Conservation (phyloP, 2,888 invertebrate species). For the Mythimna vitellina region DNA sequence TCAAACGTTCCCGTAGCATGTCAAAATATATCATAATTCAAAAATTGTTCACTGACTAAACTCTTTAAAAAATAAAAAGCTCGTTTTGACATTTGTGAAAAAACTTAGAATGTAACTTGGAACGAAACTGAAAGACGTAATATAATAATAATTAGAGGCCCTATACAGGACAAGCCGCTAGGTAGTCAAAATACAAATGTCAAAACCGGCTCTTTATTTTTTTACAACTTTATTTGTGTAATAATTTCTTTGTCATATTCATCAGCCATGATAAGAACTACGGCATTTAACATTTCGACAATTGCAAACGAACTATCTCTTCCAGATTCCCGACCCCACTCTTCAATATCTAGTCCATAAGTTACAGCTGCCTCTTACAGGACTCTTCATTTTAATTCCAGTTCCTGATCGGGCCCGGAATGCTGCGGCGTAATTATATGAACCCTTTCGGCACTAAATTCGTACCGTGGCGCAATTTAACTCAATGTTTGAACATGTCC, state of each 20-base stretch:
- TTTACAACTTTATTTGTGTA: too few relatives aligned
- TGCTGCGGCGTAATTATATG: constrained; percentile 79
- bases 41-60: too few relatives aligned
- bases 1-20: too few relatives aligned
- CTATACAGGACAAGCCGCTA: too few relatives aligned
- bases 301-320: background rate
- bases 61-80: too few relatives aligned
- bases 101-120: too few relatives aligned
- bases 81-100: too few relatives aligned
- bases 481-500: constrained; percentile 72
- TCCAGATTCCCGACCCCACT: constrained; percentile 22
- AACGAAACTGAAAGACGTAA: too few relatives aligned
- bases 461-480: constrained; percentile 76
- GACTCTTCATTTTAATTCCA: constrained; percentile 72
- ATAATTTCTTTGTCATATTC: background rate
- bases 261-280: background rate
- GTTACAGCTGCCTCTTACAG: constrained; percentile 62
- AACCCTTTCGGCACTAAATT: constrained; percentile 79
- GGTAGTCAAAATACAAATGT: too few relatives aligned
- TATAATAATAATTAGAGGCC: too few relatives aligned
- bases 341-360: constrained; percentile 65
- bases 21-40: too few relatives aligned
- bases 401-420: constrained; percentile 74
- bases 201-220: too few relatives aligned
- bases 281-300: background rate